phyloP scores from a whole-genome alignment of 2,113 vertebrate species.

The Panthera leo region DNA sequence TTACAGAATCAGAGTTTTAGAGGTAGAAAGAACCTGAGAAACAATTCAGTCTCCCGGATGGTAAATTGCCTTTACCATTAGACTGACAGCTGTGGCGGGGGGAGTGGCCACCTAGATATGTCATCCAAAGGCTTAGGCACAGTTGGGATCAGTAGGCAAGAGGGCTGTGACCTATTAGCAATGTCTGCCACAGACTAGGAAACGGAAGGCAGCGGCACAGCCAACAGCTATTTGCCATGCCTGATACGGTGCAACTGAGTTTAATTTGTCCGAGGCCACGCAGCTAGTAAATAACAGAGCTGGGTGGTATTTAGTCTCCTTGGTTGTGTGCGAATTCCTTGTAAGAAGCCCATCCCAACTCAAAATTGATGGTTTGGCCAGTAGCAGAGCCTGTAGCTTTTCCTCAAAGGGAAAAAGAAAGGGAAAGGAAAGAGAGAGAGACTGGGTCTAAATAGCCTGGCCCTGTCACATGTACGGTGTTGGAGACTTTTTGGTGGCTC shows the following conservation, averaged over 20 bases:
- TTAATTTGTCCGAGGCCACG: not conserved
- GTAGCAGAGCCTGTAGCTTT: not conserved
- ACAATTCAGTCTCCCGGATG: not conserved
- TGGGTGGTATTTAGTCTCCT: not conserved
- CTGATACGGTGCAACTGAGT: not conserved
- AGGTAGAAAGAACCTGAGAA: not conserved
- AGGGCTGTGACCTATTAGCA: not conserved
- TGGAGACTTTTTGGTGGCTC: not conserved
- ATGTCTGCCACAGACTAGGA: not conserved
- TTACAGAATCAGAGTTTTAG: not conserved
- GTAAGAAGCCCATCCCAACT: not conserved
- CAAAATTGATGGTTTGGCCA: not conserved
- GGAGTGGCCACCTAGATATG: not conserved
- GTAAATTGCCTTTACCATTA: not conserved
- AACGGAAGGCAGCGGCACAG: not conserved
- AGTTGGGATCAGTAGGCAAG: not conserved
- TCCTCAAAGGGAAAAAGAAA: not conserved
- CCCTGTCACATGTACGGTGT: not conserved
- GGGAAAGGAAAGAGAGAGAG: not conserved
- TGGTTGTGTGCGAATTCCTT: not conserved
- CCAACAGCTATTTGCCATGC: not conserved
- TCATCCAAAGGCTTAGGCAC: not conserved
- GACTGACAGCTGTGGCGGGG: not conserved
- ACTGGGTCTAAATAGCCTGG: not conserved
- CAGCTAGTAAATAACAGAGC: not conserved